Percentiles rank a stretch among this genome's conserved stretches.
These are phyloP conservation scores for Andrena trimmerana DNA, from an alignment of 2,888 invertebrate species.

Conservation along the genomic window DNA sequence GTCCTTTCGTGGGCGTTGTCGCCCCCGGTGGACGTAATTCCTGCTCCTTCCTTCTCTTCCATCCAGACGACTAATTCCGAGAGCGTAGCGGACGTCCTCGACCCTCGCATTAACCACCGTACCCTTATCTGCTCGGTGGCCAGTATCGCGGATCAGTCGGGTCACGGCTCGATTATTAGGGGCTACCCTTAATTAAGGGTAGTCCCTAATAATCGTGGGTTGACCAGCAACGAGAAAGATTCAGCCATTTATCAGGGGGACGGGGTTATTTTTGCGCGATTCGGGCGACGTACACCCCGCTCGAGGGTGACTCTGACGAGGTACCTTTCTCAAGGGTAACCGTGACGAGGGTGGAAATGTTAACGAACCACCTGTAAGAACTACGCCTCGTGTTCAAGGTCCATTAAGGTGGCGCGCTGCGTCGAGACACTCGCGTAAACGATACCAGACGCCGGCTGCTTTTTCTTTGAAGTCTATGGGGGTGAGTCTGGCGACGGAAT, in stretches of 20 bases:
- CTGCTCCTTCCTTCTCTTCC: neutral
- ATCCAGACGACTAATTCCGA: constrained; percentile 8
- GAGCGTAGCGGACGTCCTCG: constrained; percentile 11
- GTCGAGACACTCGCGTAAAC: constrained; percentile 13
- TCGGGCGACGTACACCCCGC: neutral
- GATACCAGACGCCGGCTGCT: neutral
- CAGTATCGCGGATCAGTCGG: constrained; percentile 47
- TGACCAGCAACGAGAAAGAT: constrained; percentile 46
- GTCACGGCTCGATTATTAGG: constrained; percentile 49
- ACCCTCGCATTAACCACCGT: constrained; percentile 41
- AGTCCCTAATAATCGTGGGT: neutral
- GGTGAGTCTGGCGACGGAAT: neutral
- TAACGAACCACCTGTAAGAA: constrained; percentile 68
- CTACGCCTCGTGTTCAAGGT: constrained; percentile 50
- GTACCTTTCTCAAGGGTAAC: constrained; percentile 43
- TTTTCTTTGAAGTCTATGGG: neutral
- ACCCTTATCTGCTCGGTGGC: constrained; percentile 20
- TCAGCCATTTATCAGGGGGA: constrained; percentile 67
- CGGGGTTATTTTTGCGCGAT: constrained; percentile 53
- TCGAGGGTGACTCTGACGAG: constrained; percentile 44
- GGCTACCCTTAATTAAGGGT: constrained; percentile 62
- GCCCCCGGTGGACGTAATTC: constrained; percentile 31
- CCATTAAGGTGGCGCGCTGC: constrained; percentile 50
- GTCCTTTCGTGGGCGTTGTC: constrained; percentile 1
- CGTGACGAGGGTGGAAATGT: constrained; percentile 61